phyloP scores from a whole-genome alignment of 1,140 invertebrate species.

The Drosophila ananassae region DNA sequence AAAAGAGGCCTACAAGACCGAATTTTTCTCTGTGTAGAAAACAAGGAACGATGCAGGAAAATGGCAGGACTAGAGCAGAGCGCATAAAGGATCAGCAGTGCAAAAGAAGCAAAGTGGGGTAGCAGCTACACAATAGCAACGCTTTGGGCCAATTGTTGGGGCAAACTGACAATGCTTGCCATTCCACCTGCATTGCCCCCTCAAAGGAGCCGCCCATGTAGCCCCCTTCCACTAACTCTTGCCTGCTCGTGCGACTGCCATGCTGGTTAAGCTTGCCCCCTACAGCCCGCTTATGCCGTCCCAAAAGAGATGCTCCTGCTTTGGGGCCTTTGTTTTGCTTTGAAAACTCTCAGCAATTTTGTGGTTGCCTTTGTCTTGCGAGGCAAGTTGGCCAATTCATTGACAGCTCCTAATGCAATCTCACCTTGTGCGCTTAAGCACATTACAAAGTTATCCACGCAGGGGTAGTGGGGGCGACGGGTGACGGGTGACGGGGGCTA shows the following conservation, averaged over 20 bases:
- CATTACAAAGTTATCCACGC: constrained; percentile 54
- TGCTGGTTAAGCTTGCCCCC: constrained; percentile 25
- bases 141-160: constrained; percentile 54
- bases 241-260: neutral
- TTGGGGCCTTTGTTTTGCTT: constrained; percentile 45
- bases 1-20: neutral
- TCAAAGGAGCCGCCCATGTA: constrained; percentile 2
- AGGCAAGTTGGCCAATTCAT: constrained; percentile 31
- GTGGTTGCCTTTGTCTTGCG: constrained; percentile 49
- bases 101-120: neutral
- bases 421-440: constrained; percentile 47
- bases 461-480: no score
- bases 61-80: constrained; percentile 14
- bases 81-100: constrained; percentile 10
- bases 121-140: constrained; percentile 44
- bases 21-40: neutral
- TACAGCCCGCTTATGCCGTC: neutral
- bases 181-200: constrained; percentile 32
- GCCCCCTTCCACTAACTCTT: constrained; percentile 4
- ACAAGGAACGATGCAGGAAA: neutral
- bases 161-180: constrained; percentile 42
- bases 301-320: constrained; percentile 2
- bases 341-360: constrained; percentile 48
- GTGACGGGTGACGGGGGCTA: neutral
- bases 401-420: constrained; percentile 56